Conservation (phyloP, 1,140 invertebrate species). For the Hylaeus volcanicus region DNA sequence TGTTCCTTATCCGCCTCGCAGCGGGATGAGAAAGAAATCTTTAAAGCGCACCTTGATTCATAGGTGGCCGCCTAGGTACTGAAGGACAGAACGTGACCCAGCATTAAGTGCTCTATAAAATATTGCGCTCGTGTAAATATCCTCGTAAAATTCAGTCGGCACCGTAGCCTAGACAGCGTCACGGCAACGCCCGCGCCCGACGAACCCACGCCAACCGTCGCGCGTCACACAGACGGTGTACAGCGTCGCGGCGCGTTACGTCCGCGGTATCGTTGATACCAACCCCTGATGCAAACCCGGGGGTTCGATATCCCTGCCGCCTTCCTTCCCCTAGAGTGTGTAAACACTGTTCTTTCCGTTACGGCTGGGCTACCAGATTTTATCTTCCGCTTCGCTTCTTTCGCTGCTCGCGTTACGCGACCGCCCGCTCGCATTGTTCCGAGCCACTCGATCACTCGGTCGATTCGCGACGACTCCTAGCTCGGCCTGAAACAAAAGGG, state of each 20-base stretch:
- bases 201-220: no score
- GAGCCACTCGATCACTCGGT: no score
- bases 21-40: conserved; percentile 69
- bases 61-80: conserved; percentile 63
- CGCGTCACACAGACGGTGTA: no score
- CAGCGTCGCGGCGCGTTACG: not conserved
- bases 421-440: no score
- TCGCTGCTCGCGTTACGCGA: not conserved
- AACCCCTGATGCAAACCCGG: not conserved
- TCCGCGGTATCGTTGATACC: conserved; percentile 4
- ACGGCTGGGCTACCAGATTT: not conserved
- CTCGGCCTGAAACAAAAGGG: no score
- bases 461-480: no score
- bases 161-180: conserved; percentile 51
- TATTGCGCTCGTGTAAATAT: conserved; percentile 77
- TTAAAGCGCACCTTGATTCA: conserved; percentile 77
- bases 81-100: conserved; percentile 74
- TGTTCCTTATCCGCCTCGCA: conserved; percentile 60
- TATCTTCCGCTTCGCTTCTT: not conserved
- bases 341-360: not conserved
- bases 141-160: conserved; percentile 74
- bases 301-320: not conserved
- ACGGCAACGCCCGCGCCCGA: not conserved
- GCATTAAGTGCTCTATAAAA: conserved; percentile 79
- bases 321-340: not conserved